Conservation (phyloP, 2,797 vertebrate species). For the Austrolebias charrua region DNA sequence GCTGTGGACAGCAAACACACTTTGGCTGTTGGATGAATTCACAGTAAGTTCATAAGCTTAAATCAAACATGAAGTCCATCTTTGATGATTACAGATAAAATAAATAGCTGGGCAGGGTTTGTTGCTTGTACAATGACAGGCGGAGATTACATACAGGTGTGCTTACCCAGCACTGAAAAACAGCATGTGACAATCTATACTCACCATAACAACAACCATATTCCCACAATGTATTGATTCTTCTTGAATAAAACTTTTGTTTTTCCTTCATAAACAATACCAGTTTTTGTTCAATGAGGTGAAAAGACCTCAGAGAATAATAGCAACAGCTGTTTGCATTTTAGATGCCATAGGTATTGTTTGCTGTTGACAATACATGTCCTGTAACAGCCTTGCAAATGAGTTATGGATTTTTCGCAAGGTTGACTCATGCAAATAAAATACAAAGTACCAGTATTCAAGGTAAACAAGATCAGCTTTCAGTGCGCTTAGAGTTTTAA, state of each 20-base stretch:
- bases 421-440: conserved; percentile 77
- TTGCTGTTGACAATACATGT: conserved; percentile 36
- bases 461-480: conserved; percentile 67
- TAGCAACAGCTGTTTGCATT: conserved; percentile 35
- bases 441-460: conserved; percentile 66
- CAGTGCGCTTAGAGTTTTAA: conserved; percentile 47
- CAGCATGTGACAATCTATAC: conserved; percentile 43
- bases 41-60: conserved; percentile 61
- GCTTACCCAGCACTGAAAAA: conserved; percentile 36
- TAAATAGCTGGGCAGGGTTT: conserved; percentile 50
- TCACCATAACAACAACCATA: conserved; percentile 43
- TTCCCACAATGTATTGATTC: conserved; percentile 36
- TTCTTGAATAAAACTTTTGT: conserved; percentile 27
- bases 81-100: conserved; percentile 67
- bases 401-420: conserved; percentile 76
- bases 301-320: conserved; percentile 15
- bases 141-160: conserved; percentile 56
- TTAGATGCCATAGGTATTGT: conserved; percentile 28
- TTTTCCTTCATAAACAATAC: conserved; percentile 12
- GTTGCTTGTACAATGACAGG: conserved; percentile 37
- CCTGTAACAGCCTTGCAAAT: conserved; percentile 61
- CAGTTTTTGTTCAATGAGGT: conserved; percentile 36
- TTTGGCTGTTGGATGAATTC: conserved; percentile 49
- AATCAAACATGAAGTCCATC: conserved; percentile 55
- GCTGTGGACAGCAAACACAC: conserved; percentile 55